Conservation (phyloP, 2,888 invertebrate species). For the Chrysolina oricalcia region DNA sequence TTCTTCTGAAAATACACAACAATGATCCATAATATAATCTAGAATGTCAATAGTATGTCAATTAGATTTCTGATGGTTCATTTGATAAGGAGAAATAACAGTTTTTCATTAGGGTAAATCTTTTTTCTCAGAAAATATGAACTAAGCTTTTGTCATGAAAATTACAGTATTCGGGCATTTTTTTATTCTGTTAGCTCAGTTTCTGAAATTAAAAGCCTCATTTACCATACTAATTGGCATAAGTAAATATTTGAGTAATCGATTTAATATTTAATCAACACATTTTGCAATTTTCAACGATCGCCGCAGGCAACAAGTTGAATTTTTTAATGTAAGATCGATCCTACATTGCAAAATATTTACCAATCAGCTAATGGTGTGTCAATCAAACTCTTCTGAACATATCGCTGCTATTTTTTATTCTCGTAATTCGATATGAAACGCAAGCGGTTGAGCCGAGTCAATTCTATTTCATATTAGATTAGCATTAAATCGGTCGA, state of each 20-base stretch:
- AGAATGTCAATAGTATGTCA: too few relatives aligned
- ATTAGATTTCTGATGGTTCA: too few relatives aligned
- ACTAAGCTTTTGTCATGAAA: not conserved
- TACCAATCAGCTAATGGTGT: not conserved
- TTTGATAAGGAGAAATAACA: too few relatives aligned
- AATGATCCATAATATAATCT: too few relatives aligned
- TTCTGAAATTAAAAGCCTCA: not conserved
- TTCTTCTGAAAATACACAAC: too few relatives aligned
- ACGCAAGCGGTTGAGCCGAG: not conserved
- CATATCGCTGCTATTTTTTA: slow-evolving; percentile 9
- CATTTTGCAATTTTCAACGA: not conserved
- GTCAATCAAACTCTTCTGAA: slow-evolving; percentile 23
- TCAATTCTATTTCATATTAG: slow-evolving; percentile 35
- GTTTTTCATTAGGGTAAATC: too few relatives aligned
- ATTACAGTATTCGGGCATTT: not conserved
- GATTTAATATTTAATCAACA: not conserved
- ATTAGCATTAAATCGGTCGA: slow-evolving; percentile 37
- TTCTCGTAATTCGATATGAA: slow-evolving; percentile 22
- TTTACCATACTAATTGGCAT: not conserved
- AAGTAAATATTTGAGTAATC: not conserved
- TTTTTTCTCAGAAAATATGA: too few relatives aligned
- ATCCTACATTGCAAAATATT: slow-evolving; percentile 4
- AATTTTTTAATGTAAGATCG: slow-evolving; percentile 2
- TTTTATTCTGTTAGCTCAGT: too few relatives aligned
- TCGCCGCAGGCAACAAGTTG: not conserved